Conservation (phyloP, 1,140 invertebrate species). For the Myzus persicae region DNA sequence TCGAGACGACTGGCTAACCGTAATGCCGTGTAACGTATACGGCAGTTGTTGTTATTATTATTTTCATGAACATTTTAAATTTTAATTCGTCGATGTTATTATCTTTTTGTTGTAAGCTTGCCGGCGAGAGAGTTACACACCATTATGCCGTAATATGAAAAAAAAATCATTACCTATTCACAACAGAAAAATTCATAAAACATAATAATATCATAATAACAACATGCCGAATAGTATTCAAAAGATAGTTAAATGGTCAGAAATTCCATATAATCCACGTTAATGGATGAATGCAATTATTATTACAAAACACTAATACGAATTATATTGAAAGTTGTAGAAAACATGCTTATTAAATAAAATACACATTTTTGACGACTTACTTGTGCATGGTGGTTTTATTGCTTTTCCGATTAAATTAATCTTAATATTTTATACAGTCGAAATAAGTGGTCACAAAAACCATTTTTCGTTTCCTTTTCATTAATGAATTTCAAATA, state of each 20-base stretch:
- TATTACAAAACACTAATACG: background rate
- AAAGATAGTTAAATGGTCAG: background rate
- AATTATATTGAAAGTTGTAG: background rate
- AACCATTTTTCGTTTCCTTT: background rate
- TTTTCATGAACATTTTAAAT: background rate
- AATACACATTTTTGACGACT: background rate
- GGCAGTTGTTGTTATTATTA: background rate
- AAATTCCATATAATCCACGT: background rate
- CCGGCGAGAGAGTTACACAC: background rate
- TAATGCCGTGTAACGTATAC: too few species aligned
- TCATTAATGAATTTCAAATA: background rate
- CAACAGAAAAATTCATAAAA: too few species aligned
- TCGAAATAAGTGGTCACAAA: background rate
- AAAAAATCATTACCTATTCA: background rate
- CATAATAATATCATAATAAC: too few species aligned
- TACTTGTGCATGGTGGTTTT: background rate
- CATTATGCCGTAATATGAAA: background rate
- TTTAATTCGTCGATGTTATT: background rate
- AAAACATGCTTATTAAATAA: background rate
- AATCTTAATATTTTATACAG: background rate
- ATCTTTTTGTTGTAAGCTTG: background rate
- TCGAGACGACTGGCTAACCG: background rate
- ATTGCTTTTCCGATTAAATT: background rate
- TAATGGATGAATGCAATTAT: background rate
- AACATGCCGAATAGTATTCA: background rate